Evolutionary conservation across 2,888 invertebrate species (phyloP).

Genomic region (Microchrysa polita): DNA sequence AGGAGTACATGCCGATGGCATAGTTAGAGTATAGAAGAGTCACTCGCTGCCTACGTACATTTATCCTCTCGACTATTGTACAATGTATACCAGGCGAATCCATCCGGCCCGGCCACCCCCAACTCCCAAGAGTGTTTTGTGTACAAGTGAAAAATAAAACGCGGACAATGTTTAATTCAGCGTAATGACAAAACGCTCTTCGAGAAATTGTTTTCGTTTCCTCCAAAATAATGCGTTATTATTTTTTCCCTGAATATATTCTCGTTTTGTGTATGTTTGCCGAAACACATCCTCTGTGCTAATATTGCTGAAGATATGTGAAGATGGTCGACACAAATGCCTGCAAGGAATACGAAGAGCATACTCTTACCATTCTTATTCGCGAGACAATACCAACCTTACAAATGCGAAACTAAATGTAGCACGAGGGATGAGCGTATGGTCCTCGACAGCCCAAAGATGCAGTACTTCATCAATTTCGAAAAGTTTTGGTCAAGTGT

Average conservation of each 20-base stretch:
- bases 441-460: background rate
- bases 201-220: slow-evolving; percentile 51
- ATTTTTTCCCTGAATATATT: slow-evolving; percentile 32
- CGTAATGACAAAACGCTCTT: slow-evolving; percentile 52
- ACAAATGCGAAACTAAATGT: no score
- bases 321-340: background rate
- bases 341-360: slow-evolving; percentile 36
- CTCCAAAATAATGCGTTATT: slow-evolving; percentile 46
- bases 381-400: background rate
- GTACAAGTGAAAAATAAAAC: slow-evolving; percentile 47
- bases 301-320: background rate
- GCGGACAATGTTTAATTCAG: slow-evolving; percentile 49
- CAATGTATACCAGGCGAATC: background rate
- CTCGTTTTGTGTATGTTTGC: slow-evolving; percentile 24
- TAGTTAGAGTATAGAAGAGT: no score
- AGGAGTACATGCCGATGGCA: no score
- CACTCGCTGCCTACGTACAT: no score
- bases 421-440: background rate
- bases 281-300: background rate
- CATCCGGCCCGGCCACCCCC: slow-evolving; percentile 6
- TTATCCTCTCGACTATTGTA: background rate
- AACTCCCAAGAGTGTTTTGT: background rate
- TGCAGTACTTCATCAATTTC: slow-evolving; percentile 39
- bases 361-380: background rate
- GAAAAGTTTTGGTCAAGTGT: slow-evolving; percentile 41